Base-by-base conservation (phyloP, 2,888 invertebrate species). In the Horisme vitalbata region DNA sequence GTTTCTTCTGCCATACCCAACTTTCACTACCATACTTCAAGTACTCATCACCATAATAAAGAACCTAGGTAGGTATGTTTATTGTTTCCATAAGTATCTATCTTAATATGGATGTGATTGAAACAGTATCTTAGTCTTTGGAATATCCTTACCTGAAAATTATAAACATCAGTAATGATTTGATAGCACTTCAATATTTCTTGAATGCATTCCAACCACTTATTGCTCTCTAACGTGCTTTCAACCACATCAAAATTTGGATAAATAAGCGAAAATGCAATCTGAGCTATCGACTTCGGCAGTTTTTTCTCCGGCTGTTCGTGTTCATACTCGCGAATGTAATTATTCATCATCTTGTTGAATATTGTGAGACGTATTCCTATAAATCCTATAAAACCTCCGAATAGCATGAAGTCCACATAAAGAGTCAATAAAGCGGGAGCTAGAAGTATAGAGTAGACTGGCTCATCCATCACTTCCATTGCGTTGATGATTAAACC, bases 101-200 rank as follows among this genome's bases (percentile, higher is more conserved):
- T n/a, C n/a, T n/a, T n/a, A n/a, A n/a, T n/a, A n/a, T n/a, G n/a
- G n/a, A n/a, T n/a, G n/a, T n/a, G n/a, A n/a, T n/a, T n/a, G n/a
- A n/a, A n/a, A n/a, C n/a, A n/a, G n/a, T n/a, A n/a, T n/a, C n/a
- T 13, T 24, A 35, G 9, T 14, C 26, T 10, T 2, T 2, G 4
- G 8, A n/a, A 28, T 1, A 23, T 23, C 3, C 64, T 57, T 54
- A 73, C 74, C 53, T 59, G 49, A 45, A 65, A 71, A 45, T 58
- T 59, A 14, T 55, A 72, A n/a, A 64, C 31, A 6, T 63, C 46
- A 2, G 52, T 61, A 3, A 69, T 41, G 6, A 50, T 48, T 35
- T 61, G 55, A 41, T 62, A 71, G 12, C 57, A 38, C 35, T 62
- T 64, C 23, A 74, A 39, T 27, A 72, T 51, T 21, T 60, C 55